phyloP scores from a whole-genome alignment of 2,888 invertebrate species.

The Drosophila basisetae region DNA sequence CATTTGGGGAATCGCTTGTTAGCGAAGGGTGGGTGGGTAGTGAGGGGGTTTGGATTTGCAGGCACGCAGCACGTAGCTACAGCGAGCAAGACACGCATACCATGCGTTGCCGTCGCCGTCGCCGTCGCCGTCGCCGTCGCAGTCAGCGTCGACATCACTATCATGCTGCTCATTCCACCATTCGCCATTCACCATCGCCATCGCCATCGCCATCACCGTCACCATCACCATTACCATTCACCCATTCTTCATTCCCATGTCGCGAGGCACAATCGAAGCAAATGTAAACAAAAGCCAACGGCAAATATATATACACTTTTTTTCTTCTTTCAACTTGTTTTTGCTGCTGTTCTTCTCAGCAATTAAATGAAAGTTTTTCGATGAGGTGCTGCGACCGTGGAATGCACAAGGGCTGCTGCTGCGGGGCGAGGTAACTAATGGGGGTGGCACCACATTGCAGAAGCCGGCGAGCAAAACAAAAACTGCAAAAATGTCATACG shows the following conservation, averaged over 20 bases:
- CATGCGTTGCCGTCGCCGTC: constrained; percentile 43
- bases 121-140: constrained; percentile 5
- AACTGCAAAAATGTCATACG: constrained; percentile 76
- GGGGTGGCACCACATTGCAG: constrained; percentile 51
- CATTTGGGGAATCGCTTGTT: constrained; percentile 60
- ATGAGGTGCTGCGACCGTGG: constrained; percentile 61
- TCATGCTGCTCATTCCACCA: constrained; percentile 38
- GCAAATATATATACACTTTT: constrained; percentile 53
- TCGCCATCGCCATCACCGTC: background rate
- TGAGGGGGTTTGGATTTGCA: background rate
- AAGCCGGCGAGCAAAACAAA: constrained; percentile 79
- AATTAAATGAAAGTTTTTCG: constrained; percentile 80
- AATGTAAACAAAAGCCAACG: constrained; percentile 77
- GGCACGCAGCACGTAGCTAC: constrained; percentile 62
- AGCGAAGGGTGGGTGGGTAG: background rate
- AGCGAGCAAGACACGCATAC: constrained; percentile 64
- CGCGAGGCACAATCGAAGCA: constrained; percentile 72
- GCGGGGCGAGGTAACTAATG: constrained; percentile 1
- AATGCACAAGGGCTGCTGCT: constrained; percentile 15
- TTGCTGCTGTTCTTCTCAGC: constrained; percentile 62
- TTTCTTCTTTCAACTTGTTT: constrained; percentile 52
- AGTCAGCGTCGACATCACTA: constrained; percentile 35
- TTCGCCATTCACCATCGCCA: constrained; percentile 26
- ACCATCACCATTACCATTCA: constrained; percentile 32
- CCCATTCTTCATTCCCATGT: constrained; percentile 51